Evolutionary conservation across 2,113 vertebrate species (phyloP).

Genomic region (Mus musculus): DNA sequence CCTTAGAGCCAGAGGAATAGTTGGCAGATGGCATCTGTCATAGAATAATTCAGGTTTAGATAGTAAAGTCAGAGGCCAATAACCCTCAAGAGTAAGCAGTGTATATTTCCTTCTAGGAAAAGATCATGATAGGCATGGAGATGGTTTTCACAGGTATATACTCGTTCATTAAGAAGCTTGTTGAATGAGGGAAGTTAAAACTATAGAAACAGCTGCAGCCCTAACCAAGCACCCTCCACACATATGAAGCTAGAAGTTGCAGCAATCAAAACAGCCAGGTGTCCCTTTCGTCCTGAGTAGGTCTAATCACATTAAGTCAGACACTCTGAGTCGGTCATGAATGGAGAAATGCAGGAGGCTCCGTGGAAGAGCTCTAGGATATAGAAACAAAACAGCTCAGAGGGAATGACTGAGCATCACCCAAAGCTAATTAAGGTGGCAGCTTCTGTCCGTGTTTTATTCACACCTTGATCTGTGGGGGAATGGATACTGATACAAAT

Average conservation of each 20-base stretch:
- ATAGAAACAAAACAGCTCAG: not conserved
- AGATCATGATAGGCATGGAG: not conserved
- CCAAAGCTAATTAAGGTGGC: not conserved
- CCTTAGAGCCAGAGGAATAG: not conserved
- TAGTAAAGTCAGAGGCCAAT: not conserved
- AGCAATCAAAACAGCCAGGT: not conserved
- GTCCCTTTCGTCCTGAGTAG: not conserved
- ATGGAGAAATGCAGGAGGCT: not conserved
- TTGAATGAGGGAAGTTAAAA: not conserved
- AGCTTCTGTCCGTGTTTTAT: not conserved
- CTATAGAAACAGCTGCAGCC: not conserved
- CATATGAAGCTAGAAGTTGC: not conserved
- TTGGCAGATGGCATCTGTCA: not conserved
- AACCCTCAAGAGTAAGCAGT: not conserved
- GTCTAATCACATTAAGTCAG: not conserved
- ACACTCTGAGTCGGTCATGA: not conserved
- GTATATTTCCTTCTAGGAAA: not conserved
- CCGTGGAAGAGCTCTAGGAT: not conserved
- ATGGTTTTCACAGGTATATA: not conserved
- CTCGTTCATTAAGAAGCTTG: not conserved
- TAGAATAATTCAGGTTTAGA: not conserved
- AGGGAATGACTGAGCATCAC: not conserved
- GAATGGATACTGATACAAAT: not conserved
- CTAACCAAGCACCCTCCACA: not conserved
- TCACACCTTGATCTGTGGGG: not conserved